Conservation (phyloP, 2,888 invertebrate species). For the Standfussiana lucernea region DNA sequence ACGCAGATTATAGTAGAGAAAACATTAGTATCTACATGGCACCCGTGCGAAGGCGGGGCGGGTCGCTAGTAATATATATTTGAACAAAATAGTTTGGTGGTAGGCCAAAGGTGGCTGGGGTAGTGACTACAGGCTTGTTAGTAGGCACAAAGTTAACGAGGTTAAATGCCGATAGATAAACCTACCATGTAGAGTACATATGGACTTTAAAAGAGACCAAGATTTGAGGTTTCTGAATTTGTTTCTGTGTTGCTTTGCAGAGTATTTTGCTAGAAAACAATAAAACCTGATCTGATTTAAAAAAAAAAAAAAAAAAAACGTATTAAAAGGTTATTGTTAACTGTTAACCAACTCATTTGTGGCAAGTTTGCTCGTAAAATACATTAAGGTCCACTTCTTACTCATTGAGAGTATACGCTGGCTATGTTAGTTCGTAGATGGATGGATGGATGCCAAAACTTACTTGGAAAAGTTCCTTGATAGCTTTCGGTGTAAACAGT, state of each 20-base stretch:
- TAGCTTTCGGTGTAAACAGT: constrained; percentile 86
- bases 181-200: not conserved
- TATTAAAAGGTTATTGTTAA: not conserved
- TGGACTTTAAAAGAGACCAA: not conserved
- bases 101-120: not conserved
- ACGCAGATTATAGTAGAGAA: no score
- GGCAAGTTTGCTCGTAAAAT: not conserved
- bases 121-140: not conserved
- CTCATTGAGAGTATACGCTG: not conserved
- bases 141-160: not conserved
- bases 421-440: not conserved
- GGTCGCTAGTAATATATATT: no score
- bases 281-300: no score
- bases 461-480: constrained; percentile 89
- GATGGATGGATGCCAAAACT: constrained; percentile 31
- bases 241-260: not conserved
- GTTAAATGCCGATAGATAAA: not conserved
- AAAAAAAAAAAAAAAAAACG: no score
- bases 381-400: not conserved
- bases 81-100: not conserved
- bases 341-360: not conserved
- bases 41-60: no score
- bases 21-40: no score
- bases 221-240: no score
- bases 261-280: not conserved